Percentiles rank a stretch among this genome's conserved stretches.
These are phyloP conservation scores for Rhinopomastus cyanomelas DNA, from an alignment of 2,113 vertebrate species.

Conservation along the genomic window DNA sequence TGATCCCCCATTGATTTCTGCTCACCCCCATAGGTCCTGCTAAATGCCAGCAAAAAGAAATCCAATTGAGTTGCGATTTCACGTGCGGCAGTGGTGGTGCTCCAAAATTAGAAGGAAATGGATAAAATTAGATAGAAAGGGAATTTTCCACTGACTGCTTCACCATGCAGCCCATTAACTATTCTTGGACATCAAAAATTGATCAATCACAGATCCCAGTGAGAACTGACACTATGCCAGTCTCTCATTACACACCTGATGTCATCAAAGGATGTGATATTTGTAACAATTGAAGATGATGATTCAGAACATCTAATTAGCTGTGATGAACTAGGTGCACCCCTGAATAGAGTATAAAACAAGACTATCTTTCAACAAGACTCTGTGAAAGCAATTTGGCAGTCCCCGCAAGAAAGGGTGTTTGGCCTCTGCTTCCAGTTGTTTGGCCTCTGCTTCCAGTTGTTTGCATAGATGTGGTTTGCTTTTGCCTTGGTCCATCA, in stretches of 20 bases:
- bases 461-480: not conserved
- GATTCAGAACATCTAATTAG: conserved; percentile 74
- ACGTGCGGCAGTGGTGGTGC: not conserved
- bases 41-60: conserved; percentile 72
- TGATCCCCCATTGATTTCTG: conserved; percentile 74
- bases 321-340: conserved; percentile 58
- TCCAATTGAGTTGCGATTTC: conserved; percentile 55
- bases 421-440: no score
- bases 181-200: conserved; percentile 64
- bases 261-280: conserved; percentile 30
- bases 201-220: conserved; percentile 58
- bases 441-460: not conserved
- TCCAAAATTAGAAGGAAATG: conserved; percentile 64
- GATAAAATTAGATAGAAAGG: no score
- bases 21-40: conserved; percentile 56
- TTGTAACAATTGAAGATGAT: conserved; percentile 68
- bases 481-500: not conserved
- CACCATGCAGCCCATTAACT: conserved; percentile 39
- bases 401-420: not conserved
- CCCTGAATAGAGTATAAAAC: conserved; percentile 56
- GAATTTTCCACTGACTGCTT: conserved; percentile 66
- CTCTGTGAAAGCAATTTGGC: not conserved
- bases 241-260: conserved; percentile 64
- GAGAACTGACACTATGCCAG: conserved; percentile 50
- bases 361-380: not conserved